Conservation (phyloP, 2,888 invertebrate genomes). For the Pachliopta kotzebuea region DNA sequence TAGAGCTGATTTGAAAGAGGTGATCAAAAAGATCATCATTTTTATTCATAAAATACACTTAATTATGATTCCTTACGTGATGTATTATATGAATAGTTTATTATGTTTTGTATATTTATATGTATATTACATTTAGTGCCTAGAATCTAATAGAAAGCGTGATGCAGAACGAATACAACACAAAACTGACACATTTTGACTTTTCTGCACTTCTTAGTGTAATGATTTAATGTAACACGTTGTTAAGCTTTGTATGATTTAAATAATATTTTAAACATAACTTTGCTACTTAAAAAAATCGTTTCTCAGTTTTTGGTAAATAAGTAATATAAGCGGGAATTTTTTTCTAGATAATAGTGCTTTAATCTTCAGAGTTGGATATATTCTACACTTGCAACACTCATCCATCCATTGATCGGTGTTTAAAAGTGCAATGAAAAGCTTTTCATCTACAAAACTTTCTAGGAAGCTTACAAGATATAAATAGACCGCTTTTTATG, state of each 20-base stretch:
- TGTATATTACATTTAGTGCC: too few relatives aligned
- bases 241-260: too few relatives aligned
- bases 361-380: neutral
- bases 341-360: neutral
- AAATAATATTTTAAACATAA: neutral
- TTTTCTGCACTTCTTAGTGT: neutral
- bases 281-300: too few relatives aligned
- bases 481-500: neutral
- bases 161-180: too few relatives aligned
- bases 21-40: neutral
- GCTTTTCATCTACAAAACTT: neutral
- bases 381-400: neutral
- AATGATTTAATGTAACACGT: neutral
- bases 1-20: constrained; percentile 6
- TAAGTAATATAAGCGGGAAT: neutral
- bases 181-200: too few relatives aligned
- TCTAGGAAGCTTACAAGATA: neutral
- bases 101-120: too few relatives aligned
- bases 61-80: neutral
- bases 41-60: neutral
- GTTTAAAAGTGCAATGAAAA: neutral
- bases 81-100: too few relatives aligned
- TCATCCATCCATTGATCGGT: neutral
- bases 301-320: neutral
- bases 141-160: too few relatives aligned